A percentile compares a stretch with the other conserved stretches of the same genome.
These are phyloP conservation scores for Caenorhabditis sp. DNA, from an alignment of 2,888 invertebrate species.

Conservation along the genomic window DNA sequence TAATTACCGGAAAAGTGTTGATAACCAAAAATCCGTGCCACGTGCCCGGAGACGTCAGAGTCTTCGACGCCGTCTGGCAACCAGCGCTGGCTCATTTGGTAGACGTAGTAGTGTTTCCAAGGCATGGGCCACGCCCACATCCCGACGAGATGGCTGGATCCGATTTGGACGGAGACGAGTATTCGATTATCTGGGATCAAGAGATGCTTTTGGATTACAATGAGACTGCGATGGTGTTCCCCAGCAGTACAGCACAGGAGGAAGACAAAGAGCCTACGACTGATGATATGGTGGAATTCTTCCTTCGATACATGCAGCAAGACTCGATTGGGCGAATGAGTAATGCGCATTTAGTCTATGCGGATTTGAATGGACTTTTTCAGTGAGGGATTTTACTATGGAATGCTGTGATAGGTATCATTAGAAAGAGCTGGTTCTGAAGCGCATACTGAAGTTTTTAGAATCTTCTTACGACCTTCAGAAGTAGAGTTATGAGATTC, in stretches of 20 bases:
- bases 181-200: constrained; percentile 83
- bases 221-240: constrained; percentile 78
- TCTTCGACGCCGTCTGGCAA: constrained; percentile 78
- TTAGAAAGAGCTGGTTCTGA: too few species aligned
- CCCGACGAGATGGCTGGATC: constrained; percentile 84
- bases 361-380: constrained; percentile 81
- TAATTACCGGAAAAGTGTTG: constrained; percentile 76
- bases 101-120: constrained; percentile 84
- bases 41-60: constrained; percentile 84
- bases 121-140: constrained; percentile 83
- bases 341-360: constrained; percentile 82
- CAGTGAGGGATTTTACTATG: constrained; percentile 67
- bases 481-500: too few species aligned
- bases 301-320: constrained; percentile 82
- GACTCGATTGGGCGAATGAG: constrained; percentile 83
- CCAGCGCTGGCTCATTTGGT: constrained; percentile 76
- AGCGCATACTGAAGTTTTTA: too few species aligned
- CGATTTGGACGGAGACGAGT: constrained; percentile 84
- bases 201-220: constrained; percentile 80
- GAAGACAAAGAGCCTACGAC: constrained; percentile 70
- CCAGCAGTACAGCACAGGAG: constrained; percentile 64
- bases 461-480: too few species aligned
- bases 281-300: constrained; percentile 83
- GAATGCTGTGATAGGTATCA: neutral
- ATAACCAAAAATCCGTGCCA: constrained; percentile 84